Evolutionary conservation across 2,888 invertebrate genomes (phyloP).

Genomic region (Hypsopygia costalis): DNA sequence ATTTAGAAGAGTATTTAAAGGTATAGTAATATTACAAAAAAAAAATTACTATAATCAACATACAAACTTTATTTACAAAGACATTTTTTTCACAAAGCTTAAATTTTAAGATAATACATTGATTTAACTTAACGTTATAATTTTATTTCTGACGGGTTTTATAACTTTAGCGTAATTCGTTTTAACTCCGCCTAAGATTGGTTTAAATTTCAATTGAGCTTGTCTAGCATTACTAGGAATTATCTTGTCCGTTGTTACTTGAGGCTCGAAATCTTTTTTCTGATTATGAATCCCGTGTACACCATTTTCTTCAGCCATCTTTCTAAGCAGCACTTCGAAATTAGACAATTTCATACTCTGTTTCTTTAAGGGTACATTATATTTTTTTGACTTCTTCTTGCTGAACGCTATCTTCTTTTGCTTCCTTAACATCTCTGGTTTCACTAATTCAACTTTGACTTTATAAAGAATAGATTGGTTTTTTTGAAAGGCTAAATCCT

Average conservation of each 20-base stretch:
- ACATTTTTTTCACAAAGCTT: too few species aligned
- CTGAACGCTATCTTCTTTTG: constrained; percentile 26
- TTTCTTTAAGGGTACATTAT: constrained; percentile 61
- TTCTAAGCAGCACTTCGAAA: constrained; percentile 55
- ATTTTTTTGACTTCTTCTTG: constrained; percentile 51
- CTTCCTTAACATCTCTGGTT: constrained; percentile 21
- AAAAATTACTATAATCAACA: too few species aligned
- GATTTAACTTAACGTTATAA: constrained; percentile 38
- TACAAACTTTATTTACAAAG: too few species aligned
- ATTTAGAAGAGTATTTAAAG: too few species aligned
- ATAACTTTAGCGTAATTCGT: constrained; percentile 52
- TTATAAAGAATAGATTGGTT: constrained; percentile 50
- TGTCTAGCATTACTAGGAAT: constrained; percentile 38
- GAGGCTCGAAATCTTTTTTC: constrained; percentile 17
- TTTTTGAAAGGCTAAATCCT: constrained; percentile 40
- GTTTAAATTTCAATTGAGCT: constrained; percentile 52
- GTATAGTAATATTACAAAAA: too few species aligned
- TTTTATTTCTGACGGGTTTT: constrained; percentile 49
- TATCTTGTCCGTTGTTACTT: constrained; percentile 25
- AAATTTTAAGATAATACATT: too few species aligned
- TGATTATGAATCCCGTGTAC: constrained; percentile 17
- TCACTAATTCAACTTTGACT: constrained; percentile 45
- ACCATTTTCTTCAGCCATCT: constrained; percentile 43
- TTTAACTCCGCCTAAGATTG: constrained; percentile 41
- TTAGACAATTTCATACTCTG: constrained; percentile 63